phyloP scores from a whole-genome alignment of 2,888 invertebrate genomes.

The Vesta saturnalis region DNA sequence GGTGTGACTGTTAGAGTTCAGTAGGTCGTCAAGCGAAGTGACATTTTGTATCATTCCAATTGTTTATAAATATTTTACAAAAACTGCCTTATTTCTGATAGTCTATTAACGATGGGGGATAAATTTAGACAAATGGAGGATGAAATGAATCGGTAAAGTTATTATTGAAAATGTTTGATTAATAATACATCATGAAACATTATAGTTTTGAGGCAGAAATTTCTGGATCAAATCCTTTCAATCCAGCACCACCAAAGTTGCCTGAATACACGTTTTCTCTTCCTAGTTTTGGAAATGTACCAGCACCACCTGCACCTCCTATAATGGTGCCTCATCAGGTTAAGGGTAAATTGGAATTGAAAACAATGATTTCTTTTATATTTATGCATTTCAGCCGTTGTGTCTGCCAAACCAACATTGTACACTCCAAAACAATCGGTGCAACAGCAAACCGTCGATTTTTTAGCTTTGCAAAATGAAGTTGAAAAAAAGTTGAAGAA shows the following conservation, averaged over 20 bases:
- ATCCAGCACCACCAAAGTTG: conserved; percentile 26
- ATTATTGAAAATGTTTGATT: neutral
- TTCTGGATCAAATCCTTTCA: conserved; percentile 77
- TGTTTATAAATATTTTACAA: no score
- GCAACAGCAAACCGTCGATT: conserved; percentile 61
- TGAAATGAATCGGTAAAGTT: conserved; percentile 83
- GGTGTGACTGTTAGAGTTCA: neutral
- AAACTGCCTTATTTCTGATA: neutral
- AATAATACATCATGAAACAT: conserved; percentile 35
- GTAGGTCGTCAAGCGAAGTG: no score
- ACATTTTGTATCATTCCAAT: no score
- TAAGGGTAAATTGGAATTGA: conserved; percentile 60
- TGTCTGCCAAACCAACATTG: conserved; percentile 76
- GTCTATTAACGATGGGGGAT: conserved; percentile 53
- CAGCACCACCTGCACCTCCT: conserved; percentile 73
- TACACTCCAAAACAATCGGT: conserved; percentile 66
- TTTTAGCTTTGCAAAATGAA: conserved; percentile 66
- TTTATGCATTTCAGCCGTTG: conserved; percentile 68
- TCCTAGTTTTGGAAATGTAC: conserved; percentile 68
- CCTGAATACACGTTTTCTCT: conserved; percentile 45
- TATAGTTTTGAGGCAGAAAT: conserved; percentile 91
- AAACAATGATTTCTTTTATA: conserved; percentile 59
- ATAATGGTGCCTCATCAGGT: conserved; percentile 79
- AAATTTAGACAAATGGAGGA: conserved; percentile 88
- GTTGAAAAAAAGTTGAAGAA: conserved; percentile 70